Evolutionary conservation across 2,888 invertebrate species (phyloP).

Genomic region (Cabera pusaria): DNA sequence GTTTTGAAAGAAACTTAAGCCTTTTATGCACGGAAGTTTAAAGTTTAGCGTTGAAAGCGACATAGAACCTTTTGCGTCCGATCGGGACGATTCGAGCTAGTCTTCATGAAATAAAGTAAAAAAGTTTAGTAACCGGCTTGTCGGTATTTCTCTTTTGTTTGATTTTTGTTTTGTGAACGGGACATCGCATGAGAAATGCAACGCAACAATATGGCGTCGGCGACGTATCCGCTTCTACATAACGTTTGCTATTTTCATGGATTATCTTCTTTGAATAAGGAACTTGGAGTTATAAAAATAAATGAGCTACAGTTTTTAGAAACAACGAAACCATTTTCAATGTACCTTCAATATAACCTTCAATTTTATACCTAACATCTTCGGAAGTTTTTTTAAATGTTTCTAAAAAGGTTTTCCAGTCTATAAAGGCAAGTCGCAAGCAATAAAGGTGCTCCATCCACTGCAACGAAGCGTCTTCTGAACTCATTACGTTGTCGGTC

Average conservation of each 20-base stretch:
- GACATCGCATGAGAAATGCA: slow-evolving; percentile 81
- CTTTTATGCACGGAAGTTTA: slow-evolving; percentile 75
- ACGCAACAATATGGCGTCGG: slow-evolving; percentile 77
- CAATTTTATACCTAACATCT: too few relatives aligned
- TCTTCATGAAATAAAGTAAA: slow-evolving; percentile 76
- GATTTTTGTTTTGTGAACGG: slow-evolving; percentile 79
- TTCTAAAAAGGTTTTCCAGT: too few relatives aligned
- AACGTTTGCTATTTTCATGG: slow-evolving; percentile 9
- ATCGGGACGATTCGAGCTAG: slow-evolving; percentile 42
- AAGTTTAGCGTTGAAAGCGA: slow-evolving; percentile 63
- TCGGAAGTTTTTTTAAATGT: too few relatives aligned
- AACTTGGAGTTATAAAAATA: too few relatives aligned
- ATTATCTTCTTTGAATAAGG: background rate
- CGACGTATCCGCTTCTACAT: slow-evolving; percentile 37
- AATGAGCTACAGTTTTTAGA: too few relatives aligned
- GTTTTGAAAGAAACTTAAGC: slow-evolving; percentile 81
- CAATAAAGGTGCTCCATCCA: slow-evolving; percentile 2
- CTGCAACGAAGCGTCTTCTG: slow-evolving; percentile 10
- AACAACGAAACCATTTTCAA: too few relatives aligned
- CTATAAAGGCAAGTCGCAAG: background rate
- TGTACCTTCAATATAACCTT: too few relatives aligned
- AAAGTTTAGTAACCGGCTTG: slow-evolving; percentile 81
- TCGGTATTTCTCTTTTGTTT: slow-evolving; percentile 79
- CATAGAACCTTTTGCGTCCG: slow-evolving; percentile 65
- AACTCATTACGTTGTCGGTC: slow-evolving; percentile 21